Evolutionary conservation across 2,888 invertebrate genomes (phyloP), one percentile per base, ranked within the genome.

Genomic region (Drosophila quinaria): DNA sequence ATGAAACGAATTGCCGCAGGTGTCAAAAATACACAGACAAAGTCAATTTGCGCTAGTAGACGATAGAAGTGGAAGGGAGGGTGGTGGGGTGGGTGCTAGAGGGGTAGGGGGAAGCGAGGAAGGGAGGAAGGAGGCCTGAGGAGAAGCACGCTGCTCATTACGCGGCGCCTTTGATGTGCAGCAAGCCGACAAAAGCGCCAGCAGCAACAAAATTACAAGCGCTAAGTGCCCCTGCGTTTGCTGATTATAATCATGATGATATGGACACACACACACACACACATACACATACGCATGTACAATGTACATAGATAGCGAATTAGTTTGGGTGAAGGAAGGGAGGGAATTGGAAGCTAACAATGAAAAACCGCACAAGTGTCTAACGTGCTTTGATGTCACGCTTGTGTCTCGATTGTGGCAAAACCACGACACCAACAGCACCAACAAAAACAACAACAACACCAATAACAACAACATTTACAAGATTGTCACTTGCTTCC

Each of bases 21-120:
- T 85, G 84, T 89, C 85, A 87, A 87, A 85, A 85, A 87, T 83
- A 85, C 87, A 85, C 84, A 85, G 87, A 89, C 84, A 85, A 85
- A 89, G 84, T 85, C 84, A 87, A 85, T 85, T 85, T 89, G 75
- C 72, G 68, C 70, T 78, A 66, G 69, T 76, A 75, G 87, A 76
- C 67, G 71, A 63, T 19, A 33, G 3, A 8, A 17, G 1, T 10
- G 15, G 55, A 55, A 22, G 39, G 39, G 56, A 41, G 35, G 17
- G 50, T 25, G 41, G 22, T 25, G 2, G 19, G 19, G 19, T 13
- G 29, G 0, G 25, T 25, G 25, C 4, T 25, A 22, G 17, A 17
- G 9, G 47, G 11, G 50, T 8, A 29, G 15, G n/a, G 15, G 37
- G 33, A 46, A 42, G 51, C n/a, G n/a, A n/a, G 17, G 41, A 47